phyloP scores from a whole-genome alignment of 2,113 vertebrate species.

The Rattus norvegicus region GRCr8 NC_086020.1:203205001-203205500 shows the following conservation, averaged over 20 bases:
- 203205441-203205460: neutral
- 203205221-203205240: neutral
- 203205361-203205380: accelerated
- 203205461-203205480: neutral
- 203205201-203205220: neutral
- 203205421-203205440: neutral
- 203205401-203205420: neutral
- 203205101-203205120: neutral
- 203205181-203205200: neutral
- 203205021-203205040: neutral
- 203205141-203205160: neutral
- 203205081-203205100: neutral
- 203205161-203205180: neutral
- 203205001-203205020: neutral
- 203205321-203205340: neutral
- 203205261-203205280: neutral
- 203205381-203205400: neutral
- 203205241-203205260: neutral
- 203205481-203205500: neutral
- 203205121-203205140: neutral
- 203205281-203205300: neutral
- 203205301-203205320: neutral
- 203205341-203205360: neutral
- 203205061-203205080: neutral
- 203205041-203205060: neutral